These are phyloP conservation scores for Nanorana parkeri DNA, from an alignment of 2,113 vertebrate genomes.

Conservation along the genomic window DNA sequence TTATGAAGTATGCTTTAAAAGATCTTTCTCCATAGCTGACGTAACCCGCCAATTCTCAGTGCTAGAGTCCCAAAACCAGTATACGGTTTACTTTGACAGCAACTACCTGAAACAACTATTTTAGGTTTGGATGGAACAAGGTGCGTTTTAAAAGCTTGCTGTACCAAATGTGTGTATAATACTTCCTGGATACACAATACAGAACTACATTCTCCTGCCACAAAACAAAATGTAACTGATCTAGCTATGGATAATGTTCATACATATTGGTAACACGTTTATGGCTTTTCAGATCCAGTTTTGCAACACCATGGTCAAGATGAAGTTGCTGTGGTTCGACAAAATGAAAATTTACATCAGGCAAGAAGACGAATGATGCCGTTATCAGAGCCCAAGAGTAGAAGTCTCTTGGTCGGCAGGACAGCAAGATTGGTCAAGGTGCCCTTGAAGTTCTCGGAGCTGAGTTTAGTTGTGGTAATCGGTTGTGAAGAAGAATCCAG, in stretches of 20 bases:
- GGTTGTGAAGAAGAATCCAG: conserved; percentile 85
- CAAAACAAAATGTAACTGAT: background rate
- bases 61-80: too few species aligned
- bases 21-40: too few species aligned
- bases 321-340: background rate
- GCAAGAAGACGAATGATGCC: conserved; percentile 89
- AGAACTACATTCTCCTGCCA: background rate
- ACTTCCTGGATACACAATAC: background rate
- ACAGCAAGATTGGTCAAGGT: conserved; percentile 92
- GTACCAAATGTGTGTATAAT: conserved; percentile 1
- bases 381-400: conserved; percentile 94
- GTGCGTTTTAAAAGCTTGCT: background rate
- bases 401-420: conserved; percentile 91
- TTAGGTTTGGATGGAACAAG: background rate
- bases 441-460: conserved; percentile 95
- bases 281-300: conserved; percentile 30
- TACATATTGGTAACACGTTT: background rate
- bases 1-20: too few species aligned
- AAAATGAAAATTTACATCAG: conserved; percentile 60
- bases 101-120: background rate
- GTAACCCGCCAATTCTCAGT: too few species aligned
- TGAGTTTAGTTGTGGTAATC: conserved; percentile 88
- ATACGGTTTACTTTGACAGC: too few species aligned
- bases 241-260: conserved; percentile 3
- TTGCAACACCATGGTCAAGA: background rate